phyloP scores from a whole-genome alignment of 2,113 vertebrate genomes.

The Heptranchias perlo region DNA sequence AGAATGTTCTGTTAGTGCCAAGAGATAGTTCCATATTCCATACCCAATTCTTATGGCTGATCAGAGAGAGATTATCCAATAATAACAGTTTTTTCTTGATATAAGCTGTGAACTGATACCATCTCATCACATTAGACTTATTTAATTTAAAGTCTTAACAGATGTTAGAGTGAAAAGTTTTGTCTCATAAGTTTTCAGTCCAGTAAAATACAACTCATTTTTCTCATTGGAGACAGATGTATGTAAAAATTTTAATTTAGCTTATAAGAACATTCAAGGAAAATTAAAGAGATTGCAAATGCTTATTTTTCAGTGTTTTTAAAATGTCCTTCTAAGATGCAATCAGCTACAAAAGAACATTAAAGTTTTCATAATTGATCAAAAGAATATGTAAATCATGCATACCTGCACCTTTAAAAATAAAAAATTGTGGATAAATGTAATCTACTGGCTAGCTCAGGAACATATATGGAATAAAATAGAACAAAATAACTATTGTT shows the following conservation, averaged over 20 bases:
- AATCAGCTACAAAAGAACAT: not conserved
- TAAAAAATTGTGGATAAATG: not conserved
- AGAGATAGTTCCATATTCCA: not conserved
- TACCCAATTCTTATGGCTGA: not conserved
- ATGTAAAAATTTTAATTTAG: not conserved
- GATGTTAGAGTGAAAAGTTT: not conserved
- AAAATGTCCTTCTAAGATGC: not conserved
- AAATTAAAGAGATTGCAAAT: not conserved
- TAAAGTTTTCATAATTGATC: not conserved
- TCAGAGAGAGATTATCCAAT: not conserved
- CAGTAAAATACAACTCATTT: not conserved
- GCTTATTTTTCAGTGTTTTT: not conserved
- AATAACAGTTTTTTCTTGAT: not conserved
- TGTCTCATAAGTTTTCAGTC: not conserved
- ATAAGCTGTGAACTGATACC: not conserved
- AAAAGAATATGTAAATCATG: not conserved
- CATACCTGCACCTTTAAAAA: not conserved
- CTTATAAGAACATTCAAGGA: not conserved
- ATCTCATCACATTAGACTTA: not conserved
- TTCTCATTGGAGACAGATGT: not conserved
- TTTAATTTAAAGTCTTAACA: not conserved
- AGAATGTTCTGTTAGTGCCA: not conserved
- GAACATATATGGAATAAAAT: not conserved
- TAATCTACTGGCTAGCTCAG: not conserved
- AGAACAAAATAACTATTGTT: not conserved